phyloP scores from a whole-genome alignment of 2,797 vertebrate species.

The Monodelphis domestica region DNA sequence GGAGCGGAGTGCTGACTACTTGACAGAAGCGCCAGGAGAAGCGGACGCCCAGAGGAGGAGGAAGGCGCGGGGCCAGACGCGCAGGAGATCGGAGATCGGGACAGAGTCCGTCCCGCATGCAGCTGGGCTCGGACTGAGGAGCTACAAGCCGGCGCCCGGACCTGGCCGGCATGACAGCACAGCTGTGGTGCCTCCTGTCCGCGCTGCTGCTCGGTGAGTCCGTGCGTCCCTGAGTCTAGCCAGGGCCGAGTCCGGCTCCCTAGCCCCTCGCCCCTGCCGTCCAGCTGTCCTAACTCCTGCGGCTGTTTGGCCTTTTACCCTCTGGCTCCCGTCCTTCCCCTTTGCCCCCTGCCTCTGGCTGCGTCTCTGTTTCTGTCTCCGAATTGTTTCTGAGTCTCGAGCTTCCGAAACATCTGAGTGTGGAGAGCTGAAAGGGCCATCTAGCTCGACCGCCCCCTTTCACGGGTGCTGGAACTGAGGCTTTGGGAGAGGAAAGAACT shows the following conservation, averaged over 20 bases:
- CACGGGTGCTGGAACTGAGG: neutral
- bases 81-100: neutral
- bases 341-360: neutral
- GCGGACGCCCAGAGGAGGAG: neutral
- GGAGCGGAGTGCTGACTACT: neutral
- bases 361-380: neutral
- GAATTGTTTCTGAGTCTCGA: neutral
- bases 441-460: neutral
- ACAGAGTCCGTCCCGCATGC: conserved; percentile 5
- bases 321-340: neutral
- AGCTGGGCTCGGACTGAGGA: neutral
- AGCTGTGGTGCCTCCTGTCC: conserved; percentile 64
- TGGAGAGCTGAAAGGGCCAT: neutral
- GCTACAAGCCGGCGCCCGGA: too few relatives aligned
- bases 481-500: neutral
- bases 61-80: too few relatives aligned
- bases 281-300: neutral
- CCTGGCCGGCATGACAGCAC: conserved; percentile 42
- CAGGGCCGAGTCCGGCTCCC: neutral
- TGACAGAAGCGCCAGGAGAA: neutral
- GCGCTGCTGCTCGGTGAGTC: conserved; percentile 1
- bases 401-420: too few relatives aligned
- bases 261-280: neutral
- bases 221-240: conserved; percentile 50
- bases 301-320: neutral